phyloP scores from a whole-genome alignment of 2,113 vertebrate species.

The Hypocryptadius cinnamomeus region DNA sequence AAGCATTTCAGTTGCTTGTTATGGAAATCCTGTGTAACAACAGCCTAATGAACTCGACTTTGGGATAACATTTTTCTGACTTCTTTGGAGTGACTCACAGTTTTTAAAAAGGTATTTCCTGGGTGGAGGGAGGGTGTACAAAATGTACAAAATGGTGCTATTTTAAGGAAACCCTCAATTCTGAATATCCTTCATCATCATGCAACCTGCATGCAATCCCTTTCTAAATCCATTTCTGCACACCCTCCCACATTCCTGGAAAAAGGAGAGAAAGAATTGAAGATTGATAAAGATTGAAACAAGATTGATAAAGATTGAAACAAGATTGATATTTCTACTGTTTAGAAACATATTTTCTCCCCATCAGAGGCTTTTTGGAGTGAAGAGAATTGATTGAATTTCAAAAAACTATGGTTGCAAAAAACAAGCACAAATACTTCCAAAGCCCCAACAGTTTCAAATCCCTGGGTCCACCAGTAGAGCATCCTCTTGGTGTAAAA shows the following conservation, averaged over 20 bases:
- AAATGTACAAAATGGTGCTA: neutral
- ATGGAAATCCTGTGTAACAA: conserved; percentile 39
- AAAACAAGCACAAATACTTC: neutral
- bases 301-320: no score
- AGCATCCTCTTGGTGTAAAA: neutral
- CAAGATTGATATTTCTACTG: neutral
- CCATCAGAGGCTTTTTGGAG: neutral
- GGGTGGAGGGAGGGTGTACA: neutral
- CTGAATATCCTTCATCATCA: neutral
- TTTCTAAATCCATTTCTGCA: neutral
- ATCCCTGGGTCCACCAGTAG: neutral
- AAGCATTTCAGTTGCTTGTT: conserved; percentile 4
- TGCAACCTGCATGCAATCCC: neutral
- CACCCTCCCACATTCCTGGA: neutral
- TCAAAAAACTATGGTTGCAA: neutral
- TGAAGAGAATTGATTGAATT: neutral
- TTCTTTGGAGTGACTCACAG: neutral
- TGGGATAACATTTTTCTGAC: neutral
- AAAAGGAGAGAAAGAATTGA: neutral
- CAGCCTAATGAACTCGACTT: neutral
- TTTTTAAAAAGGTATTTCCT: neutral
- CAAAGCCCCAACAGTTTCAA: neutral
- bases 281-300: no score
- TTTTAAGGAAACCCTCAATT: neutral
- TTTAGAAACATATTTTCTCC: neutral